Conservation (phyloP, 2,113 vertebrate species). For the Neolamprologus modestus region DNA sequence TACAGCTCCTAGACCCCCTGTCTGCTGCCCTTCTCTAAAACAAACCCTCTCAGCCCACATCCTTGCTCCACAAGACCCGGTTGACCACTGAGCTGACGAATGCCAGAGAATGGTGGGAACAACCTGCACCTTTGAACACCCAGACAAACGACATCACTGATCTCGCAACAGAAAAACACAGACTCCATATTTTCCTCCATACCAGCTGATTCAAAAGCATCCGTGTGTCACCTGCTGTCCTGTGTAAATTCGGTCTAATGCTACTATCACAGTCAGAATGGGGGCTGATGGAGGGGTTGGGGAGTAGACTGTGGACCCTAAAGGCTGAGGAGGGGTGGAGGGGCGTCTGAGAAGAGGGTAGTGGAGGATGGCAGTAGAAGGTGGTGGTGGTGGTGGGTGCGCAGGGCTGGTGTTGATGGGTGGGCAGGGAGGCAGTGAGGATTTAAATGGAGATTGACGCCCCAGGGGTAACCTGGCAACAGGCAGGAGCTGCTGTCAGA, state of each 20-base stretch:
- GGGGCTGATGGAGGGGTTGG: not conserved
- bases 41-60: conserved; percentile 31
- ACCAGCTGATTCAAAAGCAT: conserved; percentile 38
- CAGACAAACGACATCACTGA: not conserved
- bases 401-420: conserved; percentile 49
- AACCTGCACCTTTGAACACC: not conserved
- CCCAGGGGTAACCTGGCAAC: conserved; percentile 73
- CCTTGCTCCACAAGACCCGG: not conserved
- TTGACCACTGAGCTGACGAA: conserved; percentile 6
- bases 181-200: not conserved
- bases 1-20: conserved; percentile 18
- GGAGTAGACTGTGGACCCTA: not conserved
- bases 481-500: conserved; percentile 72
- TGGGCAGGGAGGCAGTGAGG: conserved; percentile 48
- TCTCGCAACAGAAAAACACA: not conserved
- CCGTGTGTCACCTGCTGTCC: conserved; percentile 39
- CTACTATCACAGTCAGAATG: not conserved
- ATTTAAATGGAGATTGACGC: conserved; percentile 70
- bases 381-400: conserved; percentile 34
- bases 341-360: not conserved
- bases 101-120: conserved; percentile 4
- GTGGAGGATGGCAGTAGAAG: conserved; percentile 1
- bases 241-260: conserved; percentile 28
- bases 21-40: conserved; percentile 28
- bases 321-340: not conserved